Conservation (phyloP, 2,797 vertebrate genomes). For the Bradypodion pumilum region DNA sequence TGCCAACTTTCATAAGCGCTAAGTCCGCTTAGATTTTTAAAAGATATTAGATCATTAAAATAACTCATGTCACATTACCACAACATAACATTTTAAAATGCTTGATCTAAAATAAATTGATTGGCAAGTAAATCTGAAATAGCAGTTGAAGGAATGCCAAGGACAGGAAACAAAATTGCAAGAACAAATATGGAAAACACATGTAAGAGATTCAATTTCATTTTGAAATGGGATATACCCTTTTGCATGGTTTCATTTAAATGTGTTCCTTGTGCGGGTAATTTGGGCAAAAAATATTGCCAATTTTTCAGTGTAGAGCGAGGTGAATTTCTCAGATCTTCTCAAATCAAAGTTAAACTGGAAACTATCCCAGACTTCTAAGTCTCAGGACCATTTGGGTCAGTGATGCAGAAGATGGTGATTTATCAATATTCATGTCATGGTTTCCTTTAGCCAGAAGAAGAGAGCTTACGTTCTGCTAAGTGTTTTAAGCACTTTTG, state of each 20-base stretch:
- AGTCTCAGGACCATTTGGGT: neutral
- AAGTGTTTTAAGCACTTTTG: slow-evolving; percentile 11
- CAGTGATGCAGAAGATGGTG: neutral
- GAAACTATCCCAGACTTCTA: slow-evolving; percentile 17
- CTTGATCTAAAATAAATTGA: slow-evolving; percentile 58
- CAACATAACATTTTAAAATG: slow-evolving; percentile 50
- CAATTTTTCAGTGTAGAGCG: slow-evolving; percentile 36
- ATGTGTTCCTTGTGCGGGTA: slow-evolving; percentile 52
- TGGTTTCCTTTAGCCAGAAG: neutral
- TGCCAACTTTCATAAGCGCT: slow-evolving; percentile 56
- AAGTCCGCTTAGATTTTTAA: slow-evolving; percentile 50
- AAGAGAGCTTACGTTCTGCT: slow-evolving; percentile 27
- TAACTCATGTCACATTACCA: slow-evolving; percentile 50
- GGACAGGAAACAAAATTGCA: slow-evolving; percentile 36
- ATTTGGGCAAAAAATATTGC: slow-evolving; percentile 39
- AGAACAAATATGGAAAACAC: slow-evolving; percentile 59
- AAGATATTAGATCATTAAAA: slow-evolving; percentile 59
- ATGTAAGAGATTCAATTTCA: slow-evolving; percentile 56
- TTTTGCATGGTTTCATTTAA: slow-evolving; percentile 54
- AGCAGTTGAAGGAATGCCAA: slow-evolving; percentile 57
- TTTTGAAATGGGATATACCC: slow-evolving; percentile 51
- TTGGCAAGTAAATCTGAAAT: slow-evolving; percentile 64
- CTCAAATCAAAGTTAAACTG: slow-evolving; percentile 34
- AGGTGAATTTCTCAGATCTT: slow-evolving; percentile 5
- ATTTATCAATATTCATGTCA: neutral